phyloP scores from a whole-genome alignment of 2,113 vertebrate genomes.

The Cyanoliseus patagonus region DNA sequence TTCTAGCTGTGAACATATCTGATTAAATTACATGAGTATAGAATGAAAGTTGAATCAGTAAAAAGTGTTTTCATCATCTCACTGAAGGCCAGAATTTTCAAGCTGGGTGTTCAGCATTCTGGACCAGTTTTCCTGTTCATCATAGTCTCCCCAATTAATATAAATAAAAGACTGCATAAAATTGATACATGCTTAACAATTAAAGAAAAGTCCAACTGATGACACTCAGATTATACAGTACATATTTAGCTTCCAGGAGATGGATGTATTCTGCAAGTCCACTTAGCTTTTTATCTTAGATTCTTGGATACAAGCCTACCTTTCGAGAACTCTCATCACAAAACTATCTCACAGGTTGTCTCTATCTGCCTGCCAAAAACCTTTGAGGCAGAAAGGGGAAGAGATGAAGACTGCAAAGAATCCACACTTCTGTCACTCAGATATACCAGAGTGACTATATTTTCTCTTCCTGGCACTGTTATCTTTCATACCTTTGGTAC shows the following conservation, averaged over 20 bases:
- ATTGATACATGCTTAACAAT: not conserved
- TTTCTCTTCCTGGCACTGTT: not conserved
- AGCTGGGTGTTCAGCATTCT: constrained; percentile 3
- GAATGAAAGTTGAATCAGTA: constrained; percentile 60
- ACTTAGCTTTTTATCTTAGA: not conserved
- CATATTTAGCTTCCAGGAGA: not conserved
- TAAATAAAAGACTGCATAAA: not conserved
- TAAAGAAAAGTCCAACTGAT: not conserved
- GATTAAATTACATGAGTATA: constrained; percentile 69
- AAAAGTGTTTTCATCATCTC: constrained; percentile 51
- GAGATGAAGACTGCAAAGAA: not conserved
- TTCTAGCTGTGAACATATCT: constrained; percentile 65
- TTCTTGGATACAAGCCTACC: constrained; percentile 24
- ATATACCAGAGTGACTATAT: not conserved
- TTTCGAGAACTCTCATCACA: not conserved
- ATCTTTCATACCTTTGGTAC: not conserved
- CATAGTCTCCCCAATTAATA: not conserved
- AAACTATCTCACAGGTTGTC: constrained; percentile 48
- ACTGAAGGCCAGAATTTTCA: constrained; percentile 41
- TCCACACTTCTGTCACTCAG: not conserved
- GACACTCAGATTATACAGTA: not conserved
- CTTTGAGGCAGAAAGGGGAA: not conserved
- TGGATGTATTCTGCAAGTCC: not conserved
- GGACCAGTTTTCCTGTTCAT: not conserved
- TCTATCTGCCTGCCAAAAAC: constrained; percentile 4